These are phyloP conservation scores for Drosophila malerkotliana DNA, from an alignment of 1,140 invertebrate species.

Conservation along the genomic window DNA sequence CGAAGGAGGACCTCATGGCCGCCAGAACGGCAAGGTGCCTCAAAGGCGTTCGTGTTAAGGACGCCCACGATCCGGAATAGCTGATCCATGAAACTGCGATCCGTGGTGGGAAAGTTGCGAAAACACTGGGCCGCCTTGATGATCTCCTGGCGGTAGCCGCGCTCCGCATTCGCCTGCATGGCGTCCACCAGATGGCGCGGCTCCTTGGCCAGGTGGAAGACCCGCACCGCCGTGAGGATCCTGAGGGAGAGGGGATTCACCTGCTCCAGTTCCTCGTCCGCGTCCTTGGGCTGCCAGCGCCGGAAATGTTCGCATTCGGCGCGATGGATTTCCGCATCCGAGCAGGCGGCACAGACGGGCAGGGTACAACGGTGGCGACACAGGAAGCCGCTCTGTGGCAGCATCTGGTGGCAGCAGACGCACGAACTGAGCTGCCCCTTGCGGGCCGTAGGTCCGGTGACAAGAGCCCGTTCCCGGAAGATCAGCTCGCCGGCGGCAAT, in stretches of 20 bases:
- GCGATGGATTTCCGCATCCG: slow-evolving; percentile 85
- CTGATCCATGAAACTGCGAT: slow-evolving; percentile 76
- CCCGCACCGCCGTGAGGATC: slow-evolving; percentile 86
- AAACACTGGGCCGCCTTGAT: slow-evolving; percentile 86
- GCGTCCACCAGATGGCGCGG: slow-evolving; percentile 85
- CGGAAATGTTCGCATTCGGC: slow-evolving; percentile 87
- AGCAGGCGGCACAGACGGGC: slow-evolving; percentile 85
- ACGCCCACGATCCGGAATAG: slow-evolving; percentile 85
- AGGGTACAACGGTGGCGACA: slow-evolving; percentile 84
- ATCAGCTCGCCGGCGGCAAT: slow-evolving; percentile 88
- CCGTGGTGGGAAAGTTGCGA: slow-evolving; percentile 85
- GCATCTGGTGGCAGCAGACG: slow-evolving; percentile 69
- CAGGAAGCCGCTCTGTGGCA: slow-evolving; percentile 83
- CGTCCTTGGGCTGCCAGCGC: slow-evolving; percentile 85
- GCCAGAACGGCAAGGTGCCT: slow-evolving; percentile 85
- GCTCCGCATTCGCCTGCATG: slow-evolving; percentile 86
- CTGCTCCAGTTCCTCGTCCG: slow-evolving; percentile 26
- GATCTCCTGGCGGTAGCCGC: slow-evolving; percentile 86
- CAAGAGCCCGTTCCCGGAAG: slow-evolving; percentile 87
- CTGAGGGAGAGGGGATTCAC: slow-evolving; percentile 85
- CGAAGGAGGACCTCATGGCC: slow-evolving; percentile 86
- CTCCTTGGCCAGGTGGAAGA: slow-evolving; percentile 85
- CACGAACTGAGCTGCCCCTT: slow-evolving; percentile 79
- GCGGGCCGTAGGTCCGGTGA: slow-evolving; percentile 86
- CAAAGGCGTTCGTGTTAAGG: slow-evolving; percentile 91